Evolutionary conservation across 37 sponge, comb jelly and placozoan genomes (phyloP), one percentile per base, ranked within the genome.

Genomic region (Oopsacas minuta): DNA sequence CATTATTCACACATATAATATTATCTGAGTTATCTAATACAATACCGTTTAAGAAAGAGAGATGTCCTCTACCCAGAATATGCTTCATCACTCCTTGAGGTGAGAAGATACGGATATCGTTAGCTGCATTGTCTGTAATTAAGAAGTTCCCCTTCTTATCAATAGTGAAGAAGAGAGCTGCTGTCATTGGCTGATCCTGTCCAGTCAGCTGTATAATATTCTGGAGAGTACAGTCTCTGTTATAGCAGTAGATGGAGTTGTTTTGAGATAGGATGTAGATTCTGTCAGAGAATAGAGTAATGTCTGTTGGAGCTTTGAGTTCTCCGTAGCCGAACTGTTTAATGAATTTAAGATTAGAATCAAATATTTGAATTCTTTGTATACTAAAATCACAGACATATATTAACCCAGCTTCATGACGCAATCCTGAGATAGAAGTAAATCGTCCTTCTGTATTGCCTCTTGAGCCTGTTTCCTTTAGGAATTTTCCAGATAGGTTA

Each of bases 361-460:
- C 22, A n/a, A 61, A 61, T 61, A 61, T 12, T 10, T 61, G 20
- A 12, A 61, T 61, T n/a, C 75, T 25, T 61, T 61, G 75, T 61
- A 61, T 12, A n/a, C 75, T 61, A 61, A n/a, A n/a, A 61, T 61
- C 75, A 61, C 75, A 61, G 32, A 61, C 75, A 61, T 20, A 61
- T 25, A 61, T 34, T 3, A 61, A 61, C 7, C 75, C 75, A 5
- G 20, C 75, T n/a, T 61, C 75, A 61, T 61, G 28, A 61, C 75
- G 28, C 75, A 61, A n/a, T 25, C 75, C 75, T 61, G 20, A 5
- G 22, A 61, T 61, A 20, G 5, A 5, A 61, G 28, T 20, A n/a
- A 61, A 61, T 25, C 75, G 28, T 61, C 75, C 75, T 61, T 7
- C 32, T 61, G 75, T 34, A 61, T 25, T 61, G 30, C 75, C 75